These are phyloP conservation scores for Acanthosepion esculentum DNA, from an alignment of 2,888 invertebrate species.

Conservation along the genomic window DNA sequence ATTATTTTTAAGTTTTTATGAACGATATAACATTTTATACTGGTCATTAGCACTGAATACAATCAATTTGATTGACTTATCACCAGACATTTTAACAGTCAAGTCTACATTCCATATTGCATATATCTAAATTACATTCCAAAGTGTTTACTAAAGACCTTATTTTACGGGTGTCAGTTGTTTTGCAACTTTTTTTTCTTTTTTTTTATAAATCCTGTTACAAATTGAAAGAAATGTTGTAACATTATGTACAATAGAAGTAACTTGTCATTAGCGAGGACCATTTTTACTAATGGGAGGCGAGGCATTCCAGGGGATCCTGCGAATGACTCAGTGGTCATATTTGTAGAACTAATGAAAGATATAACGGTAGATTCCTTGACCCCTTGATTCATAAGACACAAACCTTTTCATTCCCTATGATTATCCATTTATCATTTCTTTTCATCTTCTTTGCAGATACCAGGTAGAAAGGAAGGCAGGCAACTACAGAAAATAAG, in stretches of 20 bases:
- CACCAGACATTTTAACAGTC: not conserved
- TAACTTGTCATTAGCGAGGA: not conserved
- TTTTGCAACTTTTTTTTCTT: not conserved
- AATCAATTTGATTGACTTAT: not conserved
- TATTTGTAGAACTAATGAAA: not conserved
- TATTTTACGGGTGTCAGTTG: not conserved
- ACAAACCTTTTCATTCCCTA: not conserved
- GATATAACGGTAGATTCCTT: not conserved
- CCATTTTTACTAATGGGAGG: not conserved
- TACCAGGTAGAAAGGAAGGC: slow-evolving; percentile 22
- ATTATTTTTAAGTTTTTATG: not conserved
- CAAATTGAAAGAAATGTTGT: not conserved
- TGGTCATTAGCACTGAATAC: not conserved
- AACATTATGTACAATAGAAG: slow-evolving; percentile 10
- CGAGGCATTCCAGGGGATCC: not conserved
- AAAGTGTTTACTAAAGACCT: not conserved
- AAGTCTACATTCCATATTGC: not conserved
- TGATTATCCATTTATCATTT: slow-evolving; percentile 9
- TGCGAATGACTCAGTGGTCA: not conserved
- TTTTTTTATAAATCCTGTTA: not conserved
- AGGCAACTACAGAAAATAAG: not conserved
- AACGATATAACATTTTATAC: not conserved
- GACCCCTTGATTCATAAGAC: slow-evolving; percentile 23
- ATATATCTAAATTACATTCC: not conserved
- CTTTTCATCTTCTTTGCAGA: slow-evolving; percentile 22